These are phyloP conservation scores for Pachliopta kotzebuea DNA, from an alignment of 2,888 invertebrate species.

Conservation along the genomic window DNA sequence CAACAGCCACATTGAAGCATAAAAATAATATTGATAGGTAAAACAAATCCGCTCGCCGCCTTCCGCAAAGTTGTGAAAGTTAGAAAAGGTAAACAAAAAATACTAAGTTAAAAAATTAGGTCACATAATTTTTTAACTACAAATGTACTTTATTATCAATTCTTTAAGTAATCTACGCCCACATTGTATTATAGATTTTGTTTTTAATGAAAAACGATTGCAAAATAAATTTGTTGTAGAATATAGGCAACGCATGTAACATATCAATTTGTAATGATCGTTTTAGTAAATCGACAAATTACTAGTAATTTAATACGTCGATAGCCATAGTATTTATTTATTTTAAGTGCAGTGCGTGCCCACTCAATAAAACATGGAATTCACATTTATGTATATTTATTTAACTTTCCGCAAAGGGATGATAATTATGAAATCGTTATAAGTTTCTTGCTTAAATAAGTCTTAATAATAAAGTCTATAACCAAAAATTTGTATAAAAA, in stretches of 20 bases:
- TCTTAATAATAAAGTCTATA: too few relatives aligned
- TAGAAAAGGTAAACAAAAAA: too few relatives aligned
- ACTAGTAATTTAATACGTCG: conserved; percentile 6
- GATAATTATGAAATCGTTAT: not conserved
- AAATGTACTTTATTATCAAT: too few relatives aligned
- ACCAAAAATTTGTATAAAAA: too few relatives aligned
- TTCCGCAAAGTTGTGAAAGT: too few relatives aligned
- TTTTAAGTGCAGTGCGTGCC: not conserved
- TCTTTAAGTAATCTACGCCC: too few relatives aligned
- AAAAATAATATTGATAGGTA: too few relatives aligned
- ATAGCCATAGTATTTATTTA: conserved; percentile 5
- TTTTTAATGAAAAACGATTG: not conserved
- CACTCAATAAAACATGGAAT: not conserved
- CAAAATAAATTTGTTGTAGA: not conserved
- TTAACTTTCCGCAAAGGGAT: not conserved
- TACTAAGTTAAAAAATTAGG: too few relatives aligned
- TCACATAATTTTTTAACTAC: too few relatives aligned
- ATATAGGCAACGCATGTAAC: not conserved
- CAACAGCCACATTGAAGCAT: too few relatives aligned
- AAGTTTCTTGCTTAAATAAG: not conserved
- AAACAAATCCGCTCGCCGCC: too few relatives aligned
- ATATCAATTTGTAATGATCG: conserved; percentile 5
- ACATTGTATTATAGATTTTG: too few relatives aligned
- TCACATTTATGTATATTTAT: not conserved
- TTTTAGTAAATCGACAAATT: conserved; percentile 6